Base-by-base conservation (phyloP, 2,888 invertebrate species). In the Temnothorax unifasciatus region DNA sequence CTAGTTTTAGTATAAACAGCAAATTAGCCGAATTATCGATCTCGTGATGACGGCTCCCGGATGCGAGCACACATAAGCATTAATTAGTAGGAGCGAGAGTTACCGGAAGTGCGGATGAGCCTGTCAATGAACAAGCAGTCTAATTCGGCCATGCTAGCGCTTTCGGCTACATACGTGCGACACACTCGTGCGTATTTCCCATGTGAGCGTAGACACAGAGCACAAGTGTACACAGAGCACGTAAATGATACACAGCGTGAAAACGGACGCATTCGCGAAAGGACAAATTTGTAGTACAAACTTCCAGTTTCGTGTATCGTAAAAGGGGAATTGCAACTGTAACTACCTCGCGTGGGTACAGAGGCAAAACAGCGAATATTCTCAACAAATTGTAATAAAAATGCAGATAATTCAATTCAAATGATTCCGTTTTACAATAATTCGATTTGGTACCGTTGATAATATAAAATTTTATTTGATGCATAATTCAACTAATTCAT, bases 161-260 rank as follows among this genome's bases (percentile, higher is more conserved):
- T 83, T 82, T 87, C 75, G 38, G 68, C n/a, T 75, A 54, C 71
- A 81, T 83, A 84, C 76, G 69, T 63, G 85, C 63, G 63, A 79
- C 81, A 83, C 82, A 87, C 83, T 88, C 83, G 77, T 83, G 77
- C 87, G 74, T 83, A 88, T 88, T 88, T 88, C 86, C 88, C 86
- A 81, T 54, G 83, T 83, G 87, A 87, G 63, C 76, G 64, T 77
- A 66, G 82, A 66, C 81, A 44, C 29, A 73, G 79, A 86, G 57
- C 47, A 34, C 79, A 66, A 59, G 71, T 79, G 77, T 79, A 71
- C 79, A 79, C 71, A 79, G 44, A 44, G 57, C 47, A 81, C 47
- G 73, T 81, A 71, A 81, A 71, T 75, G 73, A 81, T 82, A 73
- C 64, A 66, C 57, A 73, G 81, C 64, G 69, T 66, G 77, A 82